These are phyloP conservation scores for Hiodon alosoides DNA, from an alignment of 2,113 vertebrate genomes.

Conservation along the genomic window DNA sequence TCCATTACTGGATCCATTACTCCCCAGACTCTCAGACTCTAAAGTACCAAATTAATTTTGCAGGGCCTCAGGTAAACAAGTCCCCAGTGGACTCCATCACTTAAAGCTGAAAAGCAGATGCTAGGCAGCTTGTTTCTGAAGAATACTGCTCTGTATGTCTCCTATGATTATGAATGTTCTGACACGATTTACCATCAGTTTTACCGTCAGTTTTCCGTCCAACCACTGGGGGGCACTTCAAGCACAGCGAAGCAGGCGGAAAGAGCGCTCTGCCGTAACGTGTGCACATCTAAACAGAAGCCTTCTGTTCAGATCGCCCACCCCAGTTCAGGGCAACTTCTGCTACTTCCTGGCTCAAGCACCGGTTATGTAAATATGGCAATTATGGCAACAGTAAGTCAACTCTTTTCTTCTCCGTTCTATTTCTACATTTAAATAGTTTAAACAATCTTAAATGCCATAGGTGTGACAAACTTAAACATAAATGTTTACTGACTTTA, in stretches of 20 bases:
- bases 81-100: not conserved
- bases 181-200: not conserved
- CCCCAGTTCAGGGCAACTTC: not conserved
- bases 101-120: not conserved
- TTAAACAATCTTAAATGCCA: no score
- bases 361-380: not conserved
- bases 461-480: no score
- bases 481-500: no score
- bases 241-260: not conserved
- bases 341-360: not conserved
- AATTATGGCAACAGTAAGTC: not conserved
- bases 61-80: not conserved
- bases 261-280: not conserved
- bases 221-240: constrained; percentile 16
- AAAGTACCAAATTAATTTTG: not conserved
- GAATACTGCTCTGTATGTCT: not conserved
- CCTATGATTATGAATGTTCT: not conserved
- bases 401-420: not conserved
- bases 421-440: no score
- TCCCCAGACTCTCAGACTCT: not conserved
- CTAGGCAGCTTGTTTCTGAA: not conserved
- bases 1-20: not conserved
- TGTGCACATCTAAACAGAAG: constrained; percentile 5
- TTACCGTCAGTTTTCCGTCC: no score
- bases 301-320: not conserved